phyloP scores from a whole-genome alignment of 1,140 invertebrate genomes.

The Penaeus chinensis region DNA sequence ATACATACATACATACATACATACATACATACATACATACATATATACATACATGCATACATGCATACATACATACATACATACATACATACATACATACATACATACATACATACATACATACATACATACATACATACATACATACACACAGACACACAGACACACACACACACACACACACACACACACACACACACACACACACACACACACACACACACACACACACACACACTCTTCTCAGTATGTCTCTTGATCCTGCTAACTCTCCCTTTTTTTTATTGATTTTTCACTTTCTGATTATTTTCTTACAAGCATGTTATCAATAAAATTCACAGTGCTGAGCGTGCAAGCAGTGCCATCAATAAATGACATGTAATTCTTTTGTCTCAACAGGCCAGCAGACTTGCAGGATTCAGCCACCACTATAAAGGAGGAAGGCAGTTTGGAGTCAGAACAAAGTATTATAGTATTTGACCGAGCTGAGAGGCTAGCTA shows the following conservation, averaged over 20 bases:
- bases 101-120: not conserved
- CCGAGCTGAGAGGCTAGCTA: constrained; percentile 27
- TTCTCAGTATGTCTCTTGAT: too few relatives aligned
- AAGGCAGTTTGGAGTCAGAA: constrained; percentile 39
- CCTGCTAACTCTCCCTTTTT: too few relatives aligned
- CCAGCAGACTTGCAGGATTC: constrained; percentile 37
- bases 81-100: not conserved
- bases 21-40: not conserved
- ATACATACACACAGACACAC: too few relatives aligned
- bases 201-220: too few relatives aligned
- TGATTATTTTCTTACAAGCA: not conserved
- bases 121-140: not conserved
- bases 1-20: not conserved
- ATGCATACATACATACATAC: not conserved
- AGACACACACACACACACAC: too few relatives aligned
- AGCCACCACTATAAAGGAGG: constrained; percentile 45
- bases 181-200: too few relatives aligned
- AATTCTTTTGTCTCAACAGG: not conserved
- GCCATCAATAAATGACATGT: too few relatives aligned
- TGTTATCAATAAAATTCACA: too few relatives aligned
- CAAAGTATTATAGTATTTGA: constrained; percentile 46
- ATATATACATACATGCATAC: not conserved
- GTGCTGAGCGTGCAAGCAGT: too few relatives aligned
- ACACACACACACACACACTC: too few relatives aligned
- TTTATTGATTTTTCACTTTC: too few relatives aligned